Evolutionary conservation across 2,888 invertebrate species (phyloP).

Genomic region (Heliconius charithonia): DNA sequence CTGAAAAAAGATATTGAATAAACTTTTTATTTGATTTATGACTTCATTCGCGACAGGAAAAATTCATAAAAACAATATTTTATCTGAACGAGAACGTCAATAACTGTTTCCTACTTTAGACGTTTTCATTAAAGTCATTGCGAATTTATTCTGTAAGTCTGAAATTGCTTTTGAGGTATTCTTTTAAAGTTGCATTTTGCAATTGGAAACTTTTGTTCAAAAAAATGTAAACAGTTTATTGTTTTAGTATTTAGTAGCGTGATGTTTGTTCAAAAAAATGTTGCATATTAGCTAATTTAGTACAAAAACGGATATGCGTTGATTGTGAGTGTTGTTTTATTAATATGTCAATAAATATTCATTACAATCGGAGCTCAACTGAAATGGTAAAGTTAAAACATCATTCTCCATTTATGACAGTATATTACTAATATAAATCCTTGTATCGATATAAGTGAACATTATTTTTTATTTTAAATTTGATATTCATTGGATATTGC

Average conservation of each 20-base stretch:
- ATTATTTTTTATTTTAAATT: no score
- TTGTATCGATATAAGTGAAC: no score
- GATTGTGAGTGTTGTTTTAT: no score
- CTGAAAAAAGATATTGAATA: background rate
- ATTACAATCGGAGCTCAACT: no score
- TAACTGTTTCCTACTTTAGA: slow-evolving; percentile 1
- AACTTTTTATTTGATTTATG: slow-evolving; percentile 6
- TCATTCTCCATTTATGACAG: no score
- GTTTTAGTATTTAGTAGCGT: background rate
- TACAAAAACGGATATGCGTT: no score
- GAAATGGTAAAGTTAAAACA: no score
- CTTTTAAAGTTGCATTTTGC: slow-evolving; percentile 7
- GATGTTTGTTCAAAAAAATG: no score
- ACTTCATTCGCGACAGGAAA: background rate
- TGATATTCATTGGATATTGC: no score
- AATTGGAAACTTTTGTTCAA: background rate
- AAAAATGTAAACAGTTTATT: background rate
- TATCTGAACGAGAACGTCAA: background rate
- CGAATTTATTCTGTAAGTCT: slow-evolving; percentile 13
- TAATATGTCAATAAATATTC: no score
- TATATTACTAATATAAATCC: no score
- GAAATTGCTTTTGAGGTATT: slow-evolving; percentile 1
- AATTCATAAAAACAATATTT: slow-evolving; percentile 3
- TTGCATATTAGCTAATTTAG: no score
- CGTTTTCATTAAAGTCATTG: slow-evolving; percentile 21